These are phyloP conservation scores for Aphidius colemani DNA, from an alignment of 2,888 invertebrate species.

Conservation along the genomic window DNA sequence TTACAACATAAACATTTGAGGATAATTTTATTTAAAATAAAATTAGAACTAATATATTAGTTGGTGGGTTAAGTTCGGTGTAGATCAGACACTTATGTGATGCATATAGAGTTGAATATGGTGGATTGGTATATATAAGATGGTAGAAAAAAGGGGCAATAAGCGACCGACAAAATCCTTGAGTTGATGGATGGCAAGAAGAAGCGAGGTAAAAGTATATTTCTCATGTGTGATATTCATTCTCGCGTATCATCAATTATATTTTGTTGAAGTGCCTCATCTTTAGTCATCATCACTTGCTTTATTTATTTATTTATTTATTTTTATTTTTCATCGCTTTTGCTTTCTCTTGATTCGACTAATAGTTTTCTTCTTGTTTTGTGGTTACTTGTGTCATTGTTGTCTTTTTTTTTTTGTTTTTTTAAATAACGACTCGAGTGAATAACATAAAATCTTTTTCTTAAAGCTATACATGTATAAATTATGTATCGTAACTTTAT, in stretches of 20 bases:
- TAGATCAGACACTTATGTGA: not conserved
- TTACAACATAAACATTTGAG: too few species aligned
- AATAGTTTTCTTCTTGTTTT: not conserved
- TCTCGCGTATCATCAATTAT: conserved; percentile 38
- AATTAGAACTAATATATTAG: too few species aligned
- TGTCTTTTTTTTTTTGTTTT: too few species aligned
- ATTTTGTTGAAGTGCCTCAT: conserved; percentile 29
- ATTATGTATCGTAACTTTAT: too few species aligned
- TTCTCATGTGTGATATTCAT: conserved; percentile 14
- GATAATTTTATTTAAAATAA: too few species aligned
- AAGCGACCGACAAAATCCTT: conserved; percentile 31
- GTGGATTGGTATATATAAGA: conserved; percentile 6
- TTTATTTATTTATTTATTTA: conserved; percentile 29
- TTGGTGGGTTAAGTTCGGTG: too few species aligned
- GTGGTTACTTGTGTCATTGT: too few species aligned
- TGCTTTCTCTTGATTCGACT: too few species aligned
- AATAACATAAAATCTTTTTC: not conserved
- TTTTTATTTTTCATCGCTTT: not conserved
- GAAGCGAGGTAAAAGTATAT: not conserved
- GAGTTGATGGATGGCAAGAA: conserved; percentile 26
- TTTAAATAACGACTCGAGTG: not conserved
- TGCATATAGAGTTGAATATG: not conserved
- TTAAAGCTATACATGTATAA: too few species aligned
- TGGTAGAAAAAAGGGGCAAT: conserved; percentile 26
- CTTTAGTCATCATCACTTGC: conserved; percentile 21